These are phyloP conservation scores for Myiozetetes cayanensis DNA, from an alignment of 2,113 vertebrate species.

Conservation along the genomic window DNA sequence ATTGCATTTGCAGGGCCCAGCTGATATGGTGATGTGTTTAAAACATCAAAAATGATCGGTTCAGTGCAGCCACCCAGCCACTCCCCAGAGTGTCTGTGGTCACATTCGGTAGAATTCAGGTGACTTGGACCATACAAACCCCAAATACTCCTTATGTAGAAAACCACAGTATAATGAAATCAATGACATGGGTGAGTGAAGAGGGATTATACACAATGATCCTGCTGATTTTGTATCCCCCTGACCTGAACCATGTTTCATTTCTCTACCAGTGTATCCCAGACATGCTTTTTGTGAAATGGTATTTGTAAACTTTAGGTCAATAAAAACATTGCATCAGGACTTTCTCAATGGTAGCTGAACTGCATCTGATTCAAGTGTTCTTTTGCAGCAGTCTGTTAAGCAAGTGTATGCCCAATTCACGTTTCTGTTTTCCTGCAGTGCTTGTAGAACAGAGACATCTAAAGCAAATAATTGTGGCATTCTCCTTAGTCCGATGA, in stretches of 20 bases:
- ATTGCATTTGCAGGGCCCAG: not conserved
- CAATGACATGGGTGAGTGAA: not conserved
- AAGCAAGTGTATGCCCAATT: not conserved
- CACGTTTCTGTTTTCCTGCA: not conserved
- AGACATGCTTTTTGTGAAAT: not conserved
- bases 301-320: not conserved
- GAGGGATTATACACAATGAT: not conserved
- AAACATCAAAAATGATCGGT: not conserved
- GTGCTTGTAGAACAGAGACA: not conserved
- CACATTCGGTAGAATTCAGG: not conserved
- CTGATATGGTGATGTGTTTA: not conserved
- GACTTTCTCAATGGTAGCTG: not conserved
- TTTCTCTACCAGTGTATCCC: not conserved
- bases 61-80: not conserved
- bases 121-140: not conserved
- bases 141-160: not conserved
- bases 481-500: not conserved
- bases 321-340: not conserved
- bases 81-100: not conserved
- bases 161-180: not conserved
- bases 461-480: not conserved
- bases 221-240: not conserved
- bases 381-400: not conserved
- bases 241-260: not conserved
- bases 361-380: not conserved